Base-by-base conservation (phyloP, 2,888 invertebrate species). In the Gymnoscelis rufifasciata region DNA sequence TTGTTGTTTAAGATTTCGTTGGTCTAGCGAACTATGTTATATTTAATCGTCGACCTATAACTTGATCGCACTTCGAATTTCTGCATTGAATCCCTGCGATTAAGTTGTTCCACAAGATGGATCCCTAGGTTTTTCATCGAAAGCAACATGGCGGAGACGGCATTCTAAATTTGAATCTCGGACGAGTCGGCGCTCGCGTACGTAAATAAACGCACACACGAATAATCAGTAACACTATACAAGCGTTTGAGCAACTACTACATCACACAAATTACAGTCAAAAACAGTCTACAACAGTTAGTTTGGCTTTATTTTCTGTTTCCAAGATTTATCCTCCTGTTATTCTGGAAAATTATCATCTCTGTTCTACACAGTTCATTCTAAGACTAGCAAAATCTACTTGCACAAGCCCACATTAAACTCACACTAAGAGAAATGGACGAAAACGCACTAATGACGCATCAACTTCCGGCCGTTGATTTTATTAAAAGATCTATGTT, bases 171-270 rank as follows among this genome's bases (percentile, higher is more conserved):
- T 87, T 86, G 88, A 84, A 88, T 83, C 87, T 86, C 87, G 88
- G 87, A 83, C 88, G 87, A 86, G 87, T 87, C 86, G 87, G 86
- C 83, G 88, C 87, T 86, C 83, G 84, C 81, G 83, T 84, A 87
- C 88, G 86, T 87, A 88, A 87, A 88, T 88, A 88, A 87, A 87
- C 88, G 81, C 87, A 88, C 88, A 87, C 87, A 87, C 74, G 75
- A 79, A 78, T 77, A 83, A 78, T 82, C 82, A 80, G 86, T 82
- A 86, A 84, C 79, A 82, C 82, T 83, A 83, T 82, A 83, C 82
- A 84, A 78, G 74, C 68, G 70, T 68, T 71, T 71, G 71, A 72
- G 65, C 68, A 71, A 66, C 67, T 55, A 70, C 66, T 67, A 66
- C 59, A 71, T 64, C 65, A 63, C 60, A 60, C 57, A 61, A 61